Evolutionary conservation across 2,113 vertebrate species (phyloP), one percentile per base, ranked within the genome.

Genomic region (Myodes glareolus): DNA sequence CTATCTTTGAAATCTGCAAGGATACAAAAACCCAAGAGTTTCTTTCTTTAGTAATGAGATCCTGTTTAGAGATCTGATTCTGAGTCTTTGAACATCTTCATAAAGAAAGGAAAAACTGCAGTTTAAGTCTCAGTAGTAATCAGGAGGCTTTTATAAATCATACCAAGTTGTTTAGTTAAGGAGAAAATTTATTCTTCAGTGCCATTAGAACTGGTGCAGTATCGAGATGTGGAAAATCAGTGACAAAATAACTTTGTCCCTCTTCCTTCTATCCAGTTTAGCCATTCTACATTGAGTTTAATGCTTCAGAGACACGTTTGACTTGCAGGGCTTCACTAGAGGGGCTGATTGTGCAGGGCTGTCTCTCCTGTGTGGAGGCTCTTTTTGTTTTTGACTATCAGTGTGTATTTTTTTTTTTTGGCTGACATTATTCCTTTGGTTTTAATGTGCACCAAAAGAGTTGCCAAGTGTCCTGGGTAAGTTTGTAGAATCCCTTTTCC

Each of bases 21-120:
- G 75, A 58, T 27, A 68, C 17, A 61, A 33, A 88, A 97, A 75
- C 31, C 21, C 8, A 72, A 63, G 45, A 45, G 3, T 70, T 88
- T 88, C 6, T 90, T 77, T 94, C 45, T 88, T 94, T 68, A 70
- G n/a, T 39, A 65, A 85, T 92, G 55, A 92, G 93, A 95, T 92
- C 19, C 50, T 94, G 0, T 91, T 92, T 88, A 67, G 55, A 92
- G 95, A 88, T 13, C 39, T 89, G 87, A 89, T 94, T 92, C 23
- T 65, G 23, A 91, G 88, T 88, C 88, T 87, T 89, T 92, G 50
- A 88, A 92, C 3, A 75, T 85, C 47, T 92, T 75, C 12, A 47
- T 80, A 94, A 94, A 75, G 75, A 84, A 68, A 95, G 31, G 14
- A 23, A 77, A 80, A 36, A 33, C n/a, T 75, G 12, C 85, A 52